These are phyloP conservation scores for Drosophila parthenogenetica DNA, from an alignment of 2,888 invertebrate species.

Conservation along the genomic window DNA sequence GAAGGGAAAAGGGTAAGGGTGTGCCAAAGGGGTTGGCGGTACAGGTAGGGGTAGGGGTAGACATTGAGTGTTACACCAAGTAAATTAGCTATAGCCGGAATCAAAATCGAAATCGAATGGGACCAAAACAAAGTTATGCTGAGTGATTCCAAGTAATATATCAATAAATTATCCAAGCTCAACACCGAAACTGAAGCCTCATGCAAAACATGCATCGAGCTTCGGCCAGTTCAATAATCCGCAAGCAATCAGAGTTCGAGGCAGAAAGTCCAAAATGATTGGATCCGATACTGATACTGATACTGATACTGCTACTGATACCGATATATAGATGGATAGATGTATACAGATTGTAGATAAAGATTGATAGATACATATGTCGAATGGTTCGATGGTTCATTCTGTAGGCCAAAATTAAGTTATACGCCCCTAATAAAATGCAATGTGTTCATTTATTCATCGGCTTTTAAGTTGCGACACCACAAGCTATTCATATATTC, in stretches of 20 bases:
- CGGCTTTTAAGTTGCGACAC: constrained; percentile 63
- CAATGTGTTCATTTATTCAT: constrained; percentile 82
- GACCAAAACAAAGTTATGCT: constrained; percentile 74
- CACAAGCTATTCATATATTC: constrained; percentile 84
- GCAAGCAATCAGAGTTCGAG: constrained; percentile 35
- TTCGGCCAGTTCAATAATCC: constrained; percentile 63
- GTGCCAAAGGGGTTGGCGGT: too few species aligned
- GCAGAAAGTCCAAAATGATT: constrained; percentile 49
- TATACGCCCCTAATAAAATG: constrained; percentile 81
- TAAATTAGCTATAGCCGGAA: constrained; percentile 67
- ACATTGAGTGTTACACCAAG: constrained; percentile 25
- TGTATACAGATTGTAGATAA: constrained; percentile 2
- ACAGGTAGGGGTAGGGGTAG: neutral
- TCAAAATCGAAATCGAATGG: constrained; percentile 56
- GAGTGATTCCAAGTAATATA: constrained; percentile 81
- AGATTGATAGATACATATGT: constrained; percentile 18
- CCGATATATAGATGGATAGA: constrained; percentile 16
- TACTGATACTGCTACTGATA: neutral
- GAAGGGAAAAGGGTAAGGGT: neutral
- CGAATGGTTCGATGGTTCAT: constrained; percentile 22
- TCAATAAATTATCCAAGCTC: constrained; percentile 81
- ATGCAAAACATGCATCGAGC: constrained; percentile 61
- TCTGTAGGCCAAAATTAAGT: constrained; percentile 65
- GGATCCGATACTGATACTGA: constrained; percentile 20
- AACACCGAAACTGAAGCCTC: constrained; percentile 25